phyloP scores from a whole-genome alignment of 2,113 vertebrate genomes.

The Syngnathus typhle region DNA sequence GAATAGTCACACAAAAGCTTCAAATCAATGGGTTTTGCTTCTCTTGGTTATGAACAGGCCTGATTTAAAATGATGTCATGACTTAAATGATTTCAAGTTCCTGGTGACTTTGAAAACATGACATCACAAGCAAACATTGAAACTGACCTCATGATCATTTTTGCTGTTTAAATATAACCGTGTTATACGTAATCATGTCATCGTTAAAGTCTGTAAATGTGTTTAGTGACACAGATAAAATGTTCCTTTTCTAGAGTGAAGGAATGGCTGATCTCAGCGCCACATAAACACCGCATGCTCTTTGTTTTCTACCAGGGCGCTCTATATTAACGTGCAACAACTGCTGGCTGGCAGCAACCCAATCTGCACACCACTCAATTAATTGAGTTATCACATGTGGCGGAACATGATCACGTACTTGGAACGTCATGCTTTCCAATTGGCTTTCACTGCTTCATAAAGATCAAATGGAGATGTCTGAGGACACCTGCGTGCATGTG shows the following conservation, averaged over 20 bases:
- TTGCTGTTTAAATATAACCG: neutral
- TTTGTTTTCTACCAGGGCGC: neutral
- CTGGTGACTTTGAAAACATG: neutral
- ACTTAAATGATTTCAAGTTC: neutral
- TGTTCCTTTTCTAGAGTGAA: neutral
- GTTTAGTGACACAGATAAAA: neutral
- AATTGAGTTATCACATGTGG: conserved; percentile 39
- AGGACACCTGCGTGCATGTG: conserved; percentile 13
- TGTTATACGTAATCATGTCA: neutral
- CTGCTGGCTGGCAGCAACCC: conserved; percentile 13
- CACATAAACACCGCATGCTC: neutral
- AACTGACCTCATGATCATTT: neutral
- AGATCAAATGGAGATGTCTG: conserved; percentile 52
- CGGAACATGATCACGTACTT: conserved; percentile 31
- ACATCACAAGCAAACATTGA: neutral
- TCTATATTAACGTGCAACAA: conserved; percentile 12
- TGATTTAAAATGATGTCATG: neutral
- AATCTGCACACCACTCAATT: conserved; percentile 25
- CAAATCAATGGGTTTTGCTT: neutral
- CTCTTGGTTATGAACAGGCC: no score
- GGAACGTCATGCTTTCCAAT: conserved; percentile 23
- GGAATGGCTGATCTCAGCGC: conserved; percentile 4
- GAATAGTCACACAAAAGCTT: neutral
- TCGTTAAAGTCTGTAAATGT: neutral
- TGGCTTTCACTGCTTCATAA: conserved; percentile 31